Evolutionary conservation across 2,888 invertebrate genomes (phyloP), one percentile per base, ranked within the genome.

Genomic region (Temnothorax unifasciatus): DNA sequence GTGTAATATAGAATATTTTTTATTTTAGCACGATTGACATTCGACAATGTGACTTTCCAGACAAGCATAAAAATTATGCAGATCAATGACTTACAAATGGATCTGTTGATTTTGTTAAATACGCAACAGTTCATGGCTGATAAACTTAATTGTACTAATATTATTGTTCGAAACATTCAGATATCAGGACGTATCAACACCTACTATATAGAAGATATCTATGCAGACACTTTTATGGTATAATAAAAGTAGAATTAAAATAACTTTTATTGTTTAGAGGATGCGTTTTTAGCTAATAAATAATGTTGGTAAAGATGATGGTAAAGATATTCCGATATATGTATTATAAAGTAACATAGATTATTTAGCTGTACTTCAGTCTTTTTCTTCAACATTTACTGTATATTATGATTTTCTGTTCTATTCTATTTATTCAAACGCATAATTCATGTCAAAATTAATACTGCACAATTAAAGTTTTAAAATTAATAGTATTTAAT

Each of bases 221-320:
- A 94, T 81, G 83, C 92, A 25, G 96, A 96, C 84, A 96, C 96
- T 0, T 91, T 96, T 15, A 94, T 95, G 96, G 96, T 96, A 93
- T 1, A 41, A 41, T 21, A 66, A 47, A 61, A 11, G 3, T 41
- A 9, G n/a, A 73, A 38, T 15, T 34, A 59, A 9, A 71, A 15
- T 44, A 25, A 47, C 44, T 4, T 3, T 21, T 76, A 71, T 54
- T 9, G 4, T 76, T 63, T 57, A 3, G 8, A 21, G 2, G 9
- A 25, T 41, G 18, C 8, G n/a, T 34, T 34, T 38, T 54, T 68
- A 50, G 47, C 9, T 4, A 54, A 52, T 50, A n/a, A 34, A 52
- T 21, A 29, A 61, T n/a, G 11, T 59, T 8, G 38, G n/a, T n/a
- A n/a, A n/a, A n/a, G n/a, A 11, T 25, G 38, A 21, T 54, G 3